Conservation (phyloP, 2,113 vertebrate species). For the Neodon shergylaensis region DNA sequence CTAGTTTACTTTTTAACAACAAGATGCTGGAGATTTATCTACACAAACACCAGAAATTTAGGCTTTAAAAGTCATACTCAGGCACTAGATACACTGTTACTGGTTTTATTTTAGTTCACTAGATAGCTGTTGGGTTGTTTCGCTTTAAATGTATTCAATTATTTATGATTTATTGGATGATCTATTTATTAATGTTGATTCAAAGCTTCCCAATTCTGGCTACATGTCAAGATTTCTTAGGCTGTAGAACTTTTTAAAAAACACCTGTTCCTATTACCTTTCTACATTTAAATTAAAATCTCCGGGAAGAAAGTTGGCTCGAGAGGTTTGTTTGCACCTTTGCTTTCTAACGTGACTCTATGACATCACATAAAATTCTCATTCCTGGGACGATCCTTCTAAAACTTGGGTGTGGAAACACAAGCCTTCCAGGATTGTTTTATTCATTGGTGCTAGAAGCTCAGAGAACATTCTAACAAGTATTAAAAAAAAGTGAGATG, state of each 20-base stretch:
- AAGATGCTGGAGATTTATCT: neutral
- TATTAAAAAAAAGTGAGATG: neutral
- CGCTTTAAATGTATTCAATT: neutral
- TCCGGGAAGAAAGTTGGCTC: neutral
- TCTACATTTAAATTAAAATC: slow-evolving; percentile 37
- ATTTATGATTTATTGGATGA: neutral
- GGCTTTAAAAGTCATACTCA: neutral
- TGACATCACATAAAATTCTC: neutral
- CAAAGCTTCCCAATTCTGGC: neutral
- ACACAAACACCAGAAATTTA: neutral
- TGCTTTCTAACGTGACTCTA: slow-evolving; percentile 9
- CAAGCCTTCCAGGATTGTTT: neutral
- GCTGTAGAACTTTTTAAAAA: neutral
- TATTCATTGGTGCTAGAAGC: neutral
- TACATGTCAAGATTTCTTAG: neutral
- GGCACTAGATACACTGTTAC: neutral
- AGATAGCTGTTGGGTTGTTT: neutral
- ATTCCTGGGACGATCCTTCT: neutral
- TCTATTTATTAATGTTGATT: slow-evolving; percentile 8
- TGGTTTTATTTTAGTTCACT: slow-evolving; percentile 19
- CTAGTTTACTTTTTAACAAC: neutral
- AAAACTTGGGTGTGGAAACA: slow-evolving; percentile 15
- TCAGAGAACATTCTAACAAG: neutral
- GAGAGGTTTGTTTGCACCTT: neutral
- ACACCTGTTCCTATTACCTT: neutral